These are phyloP conservation scores for Hetaerina titia DNA, from an alignment of 2,888 invertebrate genomes.

Conservation along the genomic window DNA sequence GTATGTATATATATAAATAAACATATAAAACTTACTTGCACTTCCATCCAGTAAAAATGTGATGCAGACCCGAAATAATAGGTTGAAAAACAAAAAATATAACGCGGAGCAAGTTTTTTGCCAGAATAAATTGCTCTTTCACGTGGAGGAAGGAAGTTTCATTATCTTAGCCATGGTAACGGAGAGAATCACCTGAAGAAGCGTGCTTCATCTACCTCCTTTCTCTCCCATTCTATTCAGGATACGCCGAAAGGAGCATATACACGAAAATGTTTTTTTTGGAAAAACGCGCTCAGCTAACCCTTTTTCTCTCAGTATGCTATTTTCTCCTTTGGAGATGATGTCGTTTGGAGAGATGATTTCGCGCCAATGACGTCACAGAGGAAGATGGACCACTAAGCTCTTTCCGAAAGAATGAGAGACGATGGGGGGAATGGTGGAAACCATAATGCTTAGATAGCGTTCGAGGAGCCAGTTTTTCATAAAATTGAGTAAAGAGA, in stretches of 20 bases:
- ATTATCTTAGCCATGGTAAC: not conserved
- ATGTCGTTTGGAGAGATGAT: not conserved
- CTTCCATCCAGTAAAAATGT: not conserved
- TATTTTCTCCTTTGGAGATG: not conserved
- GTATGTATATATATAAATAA: no score
- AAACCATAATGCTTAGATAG: not conserved
- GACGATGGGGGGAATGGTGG: not conserved
- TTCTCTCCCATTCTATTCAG: not conserved
- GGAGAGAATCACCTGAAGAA: not conserved
- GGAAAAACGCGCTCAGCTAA: not conserved
- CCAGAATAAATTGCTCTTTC: conserved; percentile 22
- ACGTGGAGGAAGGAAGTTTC: conserved; percentile 40
- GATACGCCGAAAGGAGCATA: not conserved
- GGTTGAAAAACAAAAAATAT: not conserved
- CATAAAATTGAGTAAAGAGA: not conserved
- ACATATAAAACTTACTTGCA: not conserved
- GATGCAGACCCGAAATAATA: not conserved
- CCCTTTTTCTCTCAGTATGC: not conserved
- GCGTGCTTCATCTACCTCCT: not conserved
- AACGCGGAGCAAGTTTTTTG: not conserved
- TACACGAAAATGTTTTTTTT: not conserved
- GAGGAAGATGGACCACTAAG: conserved; percentile 17
- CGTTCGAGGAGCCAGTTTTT: not conserved
- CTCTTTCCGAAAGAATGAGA: not conserved
- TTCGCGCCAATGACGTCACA: not conserved